A percentile compares a stretch with the other conserved stretches of the same genome.
phyloP scores from a whole-genome alignment of 2,888 invertebrate species.

The Erebia palarica region DNA sequence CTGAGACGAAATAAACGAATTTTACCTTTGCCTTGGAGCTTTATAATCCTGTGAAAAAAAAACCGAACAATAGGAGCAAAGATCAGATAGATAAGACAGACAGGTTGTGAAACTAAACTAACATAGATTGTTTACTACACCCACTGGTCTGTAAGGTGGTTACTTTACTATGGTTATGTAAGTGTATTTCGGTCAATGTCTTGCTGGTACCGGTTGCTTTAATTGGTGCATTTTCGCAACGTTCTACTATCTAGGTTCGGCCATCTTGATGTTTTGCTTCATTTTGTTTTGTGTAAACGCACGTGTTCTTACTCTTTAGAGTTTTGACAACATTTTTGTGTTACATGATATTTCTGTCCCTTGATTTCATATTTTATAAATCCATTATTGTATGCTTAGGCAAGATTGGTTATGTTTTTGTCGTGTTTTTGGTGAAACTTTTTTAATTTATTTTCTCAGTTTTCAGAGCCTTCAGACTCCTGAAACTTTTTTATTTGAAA shows the following conservation, averaged over 20 bases:
- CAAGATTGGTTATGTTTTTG: too few relatives aligned
- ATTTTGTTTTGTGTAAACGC: not conserved
- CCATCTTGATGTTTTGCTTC: slow-evolving; percentile 1
- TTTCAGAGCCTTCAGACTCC: too few relatives aligned
- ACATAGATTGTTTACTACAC: slow-evolving; percentile 21
- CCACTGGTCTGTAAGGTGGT: not conserved
- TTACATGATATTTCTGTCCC: too few relatives aligned
- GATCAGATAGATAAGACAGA: slow-evolving; percentile 21
- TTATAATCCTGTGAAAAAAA: not conserved
- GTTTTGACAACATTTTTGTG: too few relatives aligned
- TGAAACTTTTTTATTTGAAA: too few relatives aligned
- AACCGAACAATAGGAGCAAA: not conserved
- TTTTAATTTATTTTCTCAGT: too few relatives aligned
- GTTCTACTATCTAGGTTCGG: slow-evolving; percentile 11
- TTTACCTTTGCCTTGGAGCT: too few relatives aligned
- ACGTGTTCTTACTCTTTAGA: not conserved
- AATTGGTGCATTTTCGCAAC: slow-evolving; percentile 36
- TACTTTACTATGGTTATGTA: slow-evolving; percentile 36
- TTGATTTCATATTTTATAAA: too few relatives aligned
- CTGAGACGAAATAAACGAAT: too few relatives aligned
- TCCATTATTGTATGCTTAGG: too few relatives aligned
- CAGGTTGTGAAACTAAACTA: slow-evolving; percentile 28
- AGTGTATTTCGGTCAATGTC: slow-evolving; percentile 48
- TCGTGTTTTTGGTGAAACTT: too few relatives aligned
- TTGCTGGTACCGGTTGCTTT: slow-evolving; percentile 34